Evolutionary conservation across 2,797 vertebrate genomes (phyloP).

Genomic region (Vipera ursinii): DNA sequence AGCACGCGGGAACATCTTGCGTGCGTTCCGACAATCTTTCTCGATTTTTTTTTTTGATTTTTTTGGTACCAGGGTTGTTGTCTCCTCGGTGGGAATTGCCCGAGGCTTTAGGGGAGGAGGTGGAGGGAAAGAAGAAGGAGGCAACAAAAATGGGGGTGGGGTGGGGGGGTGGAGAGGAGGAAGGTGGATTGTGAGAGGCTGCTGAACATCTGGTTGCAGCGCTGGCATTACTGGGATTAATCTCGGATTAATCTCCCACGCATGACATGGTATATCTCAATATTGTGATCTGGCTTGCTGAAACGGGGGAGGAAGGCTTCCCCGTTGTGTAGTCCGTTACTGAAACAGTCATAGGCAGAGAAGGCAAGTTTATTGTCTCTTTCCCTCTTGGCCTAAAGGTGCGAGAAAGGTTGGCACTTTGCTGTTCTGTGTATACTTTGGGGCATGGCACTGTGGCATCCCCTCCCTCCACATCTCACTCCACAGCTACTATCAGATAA

Average conservation of each 20-base stretch:
- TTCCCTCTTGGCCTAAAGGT: not conserved
- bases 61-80: not conserved
- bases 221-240: not conserved
- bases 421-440: not conserved
- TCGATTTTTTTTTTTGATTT: not conserved
- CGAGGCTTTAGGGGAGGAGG: not conserved
- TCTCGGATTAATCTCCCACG: not conserved
- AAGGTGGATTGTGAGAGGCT: not conserved
- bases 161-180: too few relatives aligned
- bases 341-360: not conserved
- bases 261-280: not conserved
- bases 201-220: not conserved
- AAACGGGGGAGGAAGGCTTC: not conserved
- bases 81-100: not conserved
- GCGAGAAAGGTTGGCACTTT: not conserved
- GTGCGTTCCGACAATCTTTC: conserved; percentile 4
- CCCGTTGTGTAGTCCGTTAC: too few relatives aligned
- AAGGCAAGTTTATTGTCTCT: not conserved
- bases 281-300: not conserved
- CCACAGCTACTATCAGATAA: not conserved
- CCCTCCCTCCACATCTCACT: not conserved
- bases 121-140: not conserved
- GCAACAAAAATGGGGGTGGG: too few relatives aligned
- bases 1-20: not conserved
- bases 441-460: not conserved